phyloP scores from a whole-genome alignment of 2,797 vertebrate genomes.

The Sciurus vulgaris region DNA sequence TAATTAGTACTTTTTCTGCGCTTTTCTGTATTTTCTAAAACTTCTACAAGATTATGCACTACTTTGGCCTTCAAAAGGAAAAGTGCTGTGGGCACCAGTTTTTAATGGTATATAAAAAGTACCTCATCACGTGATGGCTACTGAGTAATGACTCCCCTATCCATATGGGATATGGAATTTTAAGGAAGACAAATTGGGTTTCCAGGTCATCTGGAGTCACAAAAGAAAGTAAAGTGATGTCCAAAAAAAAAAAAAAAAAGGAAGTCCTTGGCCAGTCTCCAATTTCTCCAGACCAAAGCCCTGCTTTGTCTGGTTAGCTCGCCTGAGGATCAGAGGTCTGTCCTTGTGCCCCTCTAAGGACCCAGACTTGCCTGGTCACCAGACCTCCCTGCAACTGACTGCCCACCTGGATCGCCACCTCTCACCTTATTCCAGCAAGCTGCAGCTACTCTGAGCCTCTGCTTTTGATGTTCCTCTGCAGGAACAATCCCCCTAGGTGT shows the following conservation, averaged over 20 bases:
- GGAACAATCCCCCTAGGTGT: neutral
- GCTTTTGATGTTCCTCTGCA: neutral
- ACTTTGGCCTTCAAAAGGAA: neutral
- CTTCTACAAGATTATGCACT: neutral
- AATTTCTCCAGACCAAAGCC: neutral
- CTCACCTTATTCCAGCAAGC: neutral
- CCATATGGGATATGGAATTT: neutral
- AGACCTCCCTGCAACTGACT: neutral
- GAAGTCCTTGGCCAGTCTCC: neutral
- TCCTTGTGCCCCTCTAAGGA: neutral
- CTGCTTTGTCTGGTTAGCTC: neutral
- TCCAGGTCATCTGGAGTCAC: neutral
- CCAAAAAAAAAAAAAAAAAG: neutral
- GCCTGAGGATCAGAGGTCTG: neutral
- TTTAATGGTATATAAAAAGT: neutral
- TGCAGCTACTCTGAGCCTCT: neutral
- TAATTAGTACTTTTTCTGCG: neutral
- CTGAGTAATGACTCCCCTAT: neutral
- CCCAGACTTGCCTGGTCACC: neutral
- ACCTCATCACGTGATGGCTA: accelerated
- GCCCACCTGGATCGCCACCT: neutral
- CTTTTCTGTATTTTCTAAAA: neutral
- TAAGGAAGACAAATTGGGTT: neutral
- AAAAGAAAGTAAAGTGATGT: neutral
- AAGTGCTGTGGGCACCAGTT: neutral